These are phyloP conservation scores for Cistogaster globosa DNA, from an alignment of 2,888 invertebrate genomes.

Conservation along the genomic window DNA sequence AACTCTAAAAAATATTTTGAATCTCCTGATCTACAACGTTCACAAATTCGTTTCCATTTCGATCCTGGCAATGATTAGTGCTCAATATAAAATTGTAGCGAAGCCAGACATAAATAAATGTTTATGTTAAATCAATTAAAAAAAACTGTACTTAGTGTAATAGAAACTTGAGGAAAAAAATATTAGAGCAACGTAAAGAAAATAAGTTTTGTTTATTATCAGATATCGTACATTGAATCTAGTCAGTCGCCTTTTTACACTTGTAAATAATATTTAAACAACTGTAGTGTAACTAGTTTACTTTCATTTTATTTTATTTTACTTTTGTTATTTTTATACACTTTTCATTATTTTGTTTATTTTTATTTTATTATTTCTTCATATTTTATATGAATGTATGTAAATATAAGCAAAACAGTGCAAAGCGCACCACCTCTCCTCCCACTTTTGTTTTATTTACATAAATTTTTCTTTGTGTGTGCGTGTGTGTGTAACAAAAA, in stretches of 20 bases:
- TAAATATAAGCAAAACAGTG: conserved; percentile 15
- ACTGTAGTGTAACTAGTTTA: conserved; percentile 50
- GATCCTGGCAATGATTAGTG: conserved; percentile 72
- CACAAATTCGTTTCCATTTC: conserved; percentile 72
- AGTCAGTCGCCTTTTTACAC: conserved; percentile 65
- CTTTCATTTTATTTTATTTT: conserved; percentile 1
- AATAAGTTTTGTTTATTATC: conserved; percentile 18
- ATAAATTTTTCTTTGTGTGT: conserved; percentile 25
- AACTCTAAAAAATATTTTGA: conserved; percentile 81
- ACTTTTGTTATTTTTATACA: neutral
- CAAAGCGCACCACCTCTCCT: neutral
- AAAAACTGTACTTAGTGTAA: conserved; percentile 63
- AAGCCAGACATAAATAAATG: neutral
- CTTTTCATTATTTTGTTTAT: neutral
- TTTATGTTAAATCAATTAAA: neutral
- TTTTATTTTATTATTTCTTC: neutral
- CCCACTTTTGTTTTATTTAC: conserved; percentile 8
- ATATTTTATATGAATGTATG: conserved; percentile 24
- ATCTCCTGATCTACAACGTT: conserved; percentile 77
- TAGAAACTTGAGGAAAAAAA: conserved; percentile 16
- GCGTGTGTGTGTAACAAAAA: conserved; percentile 4
- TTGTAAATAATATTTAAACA: conserved; percentile 61
- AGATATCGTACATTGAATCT: conserved; percentile 59
- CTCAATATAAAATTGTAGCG: neutral
- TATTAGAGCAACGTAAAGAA: conserved; percentile 5